phyloP scores from a whole-genome alignment of 2,888 invertebrate genomes.

The Brachylomia viminalis region DNA sequence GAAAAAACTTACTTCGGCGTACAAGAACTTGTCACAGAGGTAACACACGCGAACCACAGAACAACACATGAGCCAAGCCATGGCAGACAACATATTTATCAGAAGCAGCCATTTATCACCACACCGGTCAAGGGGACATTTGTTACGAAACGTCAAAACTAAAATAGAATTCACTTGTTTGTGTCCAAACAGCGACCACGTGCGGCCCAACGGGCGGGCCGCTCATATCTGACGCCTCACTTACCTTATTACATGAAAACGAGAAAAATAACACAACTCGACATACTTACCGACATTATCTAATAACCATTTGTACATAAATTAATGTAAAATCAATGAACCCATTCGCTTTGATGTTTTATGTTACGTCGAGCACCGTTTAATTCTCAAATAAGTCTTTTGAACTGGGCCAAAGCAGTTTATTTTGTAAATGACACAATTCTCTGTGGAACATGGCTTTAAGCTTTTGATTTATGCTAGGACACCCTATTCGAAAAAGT shows the following conservation, averaged over 20 bases:
- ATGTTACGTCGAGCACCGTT: conserved; percentile 66
- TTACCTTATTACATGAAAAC: conserved; percentile 59
- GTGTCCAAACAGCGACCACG: conserved; percentile 74
- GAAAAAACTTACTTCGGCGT: conserved; percentile 60
- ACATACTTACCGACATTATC: conserved; percentile 43
- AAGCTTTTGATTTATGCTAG: conserved; percentile 69
- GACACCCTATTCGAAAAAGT: conserved; percentile 62
- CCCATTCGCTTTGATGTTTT: conserved; percentile 78
- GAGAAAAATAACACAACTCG: conserved; percentile 60
- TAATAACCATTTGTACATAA: conserved; percentile 58
- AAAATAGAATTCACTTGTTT: conserved; percentile 77
- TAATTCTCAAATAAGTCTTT: conserved; percentile 78
- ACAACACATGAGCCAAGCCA: conserved; percentile 57
- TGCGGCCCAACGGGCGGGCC: conserved; percentile 76
- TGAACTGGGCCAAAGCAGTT: conserved; percentile 80
- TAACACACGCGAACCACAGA: conserved; percentile 45
- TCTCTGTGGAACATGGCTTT: conserved; percentile 69
- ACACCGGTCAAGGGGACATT: conserved; percentile 72
- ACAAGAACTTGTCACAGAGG: conserved; percentile 52
- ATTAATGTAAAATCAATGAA: conserved; percentile 72
- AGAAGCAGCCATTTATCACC: conserved; percentile 73
- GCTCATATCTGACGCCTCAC: conserved; percentile 79
- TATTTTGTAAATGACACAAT: conserved; percentile 82
- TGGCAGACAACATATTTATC: conserved; percentile 65
- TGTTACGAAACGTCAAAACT: conserved; percentile 74